These are phyloP conservation scores for Atrichornis clamosus DNA, from an alignment of 2,113 vertebrate species.

Conservation along the genomic window DNA sequence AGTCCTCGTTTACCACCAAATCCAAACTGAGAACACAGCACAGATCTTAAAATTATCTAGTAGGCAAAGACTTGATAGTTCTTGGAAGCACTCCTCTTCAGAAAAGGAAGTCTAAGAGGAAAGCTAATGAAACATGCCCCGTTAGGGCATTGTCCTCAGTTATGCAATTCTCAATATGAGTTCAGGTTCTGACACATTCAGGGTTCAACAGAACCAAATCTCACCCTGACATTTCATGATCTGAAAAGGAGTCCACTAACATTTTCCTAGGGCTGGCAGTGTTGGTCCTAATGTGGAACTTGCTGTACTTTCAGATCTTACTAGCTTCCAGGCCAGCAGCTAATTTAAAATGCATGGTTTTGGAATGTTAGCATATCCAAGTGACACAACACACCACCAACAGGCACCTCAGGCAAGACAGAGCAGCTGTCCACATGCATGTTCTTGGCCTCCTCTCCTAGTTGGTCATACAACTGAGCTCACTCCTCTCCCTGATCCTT, in stretches of 20 bases:
- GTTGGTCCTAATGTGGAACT: background rate
- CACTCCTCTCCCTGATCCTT: background rate
- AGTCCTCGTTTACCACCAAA: constrained; percentile 41
- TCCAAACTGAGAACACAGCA: constrained; percentile 1
- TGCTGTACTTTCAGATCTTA: background rate
- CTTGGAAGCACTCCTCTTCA: background rate
- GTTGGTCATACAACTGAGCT: background rate
- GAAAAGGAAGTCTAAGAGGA: background rate
- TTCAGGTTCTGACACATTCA: background rate
- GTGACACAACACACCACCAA: background rate
- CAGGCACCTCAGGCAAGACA: background rate
- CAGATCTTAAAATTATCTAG: background rate
- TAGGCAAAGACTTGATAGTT: background rate
- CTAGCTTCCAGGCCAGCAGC: background rate
- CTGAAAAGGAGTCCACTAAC: background rate
- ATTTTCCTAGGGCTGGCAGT: background rate
- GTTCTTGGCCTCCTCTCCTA: background rate
- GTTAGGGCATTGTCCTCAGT: accelerated
- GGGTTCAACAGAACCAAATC: background rate
- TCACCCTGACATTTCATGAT: background rate
- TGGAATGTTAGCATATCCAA: background rate
- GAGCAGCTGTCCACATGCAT: background rate
- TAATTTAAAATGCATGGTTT: background rate
- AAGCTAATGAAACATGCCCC: background rate
- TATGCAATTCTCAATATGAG: accelerated